These are phyloP conservation scores for Prostheceraeus crozeri DNA, from an alignment of 2,888 invertebrate genomes.

Conservation along the genomic window DNA sequence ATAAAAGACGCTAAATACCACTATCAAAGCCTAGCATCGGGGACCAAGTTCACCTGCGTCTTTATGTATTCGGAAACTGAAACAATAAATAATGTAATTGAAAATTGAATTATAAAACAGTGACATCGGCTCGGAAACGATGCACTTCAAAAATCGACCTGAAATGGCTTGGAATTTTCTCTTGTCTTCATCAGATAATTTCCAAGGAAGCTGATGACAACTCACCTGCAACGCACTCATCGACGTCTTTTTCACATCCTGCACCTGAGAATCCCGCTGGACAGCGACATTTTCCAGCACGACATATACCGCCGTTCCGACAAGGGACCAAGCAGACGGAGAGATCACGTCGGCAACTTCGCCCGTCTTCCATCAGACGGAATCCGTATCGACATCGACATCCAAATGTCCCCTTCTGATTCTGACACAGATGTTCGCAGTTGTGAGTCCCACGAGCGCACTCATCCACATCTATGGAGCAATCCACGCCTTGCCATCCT, in stretches of 20 bases:
- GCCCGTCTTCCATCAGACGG: neutral
- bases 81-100: too few species aligned
- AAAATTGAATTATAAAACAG: too few species aligned
- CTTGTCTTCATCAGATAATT: too few species aligned
- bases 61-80: too few species aligned
- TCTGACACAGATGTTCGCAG: neutral
- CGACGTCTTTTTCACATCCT: neutral
- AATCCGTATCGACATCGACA: neutral
- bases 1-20: too few species aligned
- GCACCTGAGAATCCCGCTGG: neutral
- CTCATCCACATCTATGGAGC: constrained; percentile 2
- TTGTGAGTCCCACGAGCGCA: neutral
- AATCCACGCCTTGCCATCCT: neutral
- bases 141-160: too few species aligned
- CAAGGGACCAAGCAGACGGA: neutral
- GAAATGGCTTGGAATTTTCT: too few species aligned
- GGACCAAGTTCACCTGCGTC: too few species aligned
- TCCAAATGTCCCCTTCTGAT: neutral
- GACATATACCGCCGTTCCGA: constrained; percentile 5
- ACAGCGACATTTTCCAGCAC: neutral
- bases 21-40: too few species aligned
- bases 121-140: too few species aligned
- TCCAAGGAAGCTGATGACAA: too few species aligned
- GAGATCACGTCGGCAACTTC: neutral
- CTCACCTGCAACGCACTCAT: too few species aligned